Conservation (phyloP, 2,113 vertebrate species). For the Morone saxatilis region DNA sequence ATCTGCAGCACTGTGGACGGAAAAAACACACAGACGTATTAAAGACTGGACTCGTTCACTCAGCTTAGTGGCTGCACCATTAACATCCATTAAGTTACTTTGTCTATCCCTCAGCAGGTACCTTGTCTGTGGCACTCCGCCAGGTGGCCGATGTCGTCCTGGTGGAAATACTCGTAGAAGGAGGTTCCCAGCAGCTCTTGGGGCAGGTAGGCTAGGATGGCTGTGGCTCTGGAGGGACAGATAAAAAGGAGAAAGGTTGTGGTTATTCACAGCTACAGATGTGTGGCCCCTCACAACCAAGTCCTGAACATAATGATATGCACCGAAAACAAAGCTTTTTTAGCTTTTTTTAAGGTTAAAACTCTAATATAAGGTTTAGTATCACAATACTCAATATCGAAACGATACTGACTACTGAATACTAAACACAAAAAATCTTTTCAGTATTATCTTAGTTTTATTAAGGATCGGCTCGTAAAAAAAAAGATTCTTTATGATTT, state of each 20-base stretch:
- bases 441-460: too few species aligned
- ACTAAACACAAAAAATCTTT: too few species aligned
- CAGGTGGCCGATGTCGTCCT: constrained; percentile 96
- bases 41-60: background rate
- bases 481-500: background rate
- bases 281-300: too few species aligned
- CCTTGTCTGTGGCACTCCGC: constrained; percentile 98
- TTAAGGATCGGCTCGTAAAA: background rate
- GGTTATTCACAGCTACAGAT: background rate
- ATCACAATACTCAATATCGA: too few species aligned
- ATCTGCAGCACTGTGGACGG: constrained; percentile 92
- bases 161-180: constrained; percentile 99
- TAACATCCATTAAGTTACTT: fast-evolving
- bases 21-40: background rate
- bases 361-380: too few species aligned
- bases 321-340: too few species aligned
- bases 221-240: constrained; percentile 89
- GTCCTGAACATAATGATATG: too few species aligned
- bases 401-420: too few species aligned
- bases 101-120: constrained; percentile 57
- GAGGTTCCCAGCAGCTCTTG: constrained; percentile 98
- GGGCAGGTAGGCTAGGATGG: constrained; percentile 97
- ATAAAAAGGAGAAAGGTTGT: background rate
- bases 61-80: too few species aligned
- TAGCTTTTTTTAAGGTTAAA: too few species aligned